phyloP scores from a whole-genome alignment of 2,113 vertebrate genomes.

The Eulemur rufifrons region DNA sequence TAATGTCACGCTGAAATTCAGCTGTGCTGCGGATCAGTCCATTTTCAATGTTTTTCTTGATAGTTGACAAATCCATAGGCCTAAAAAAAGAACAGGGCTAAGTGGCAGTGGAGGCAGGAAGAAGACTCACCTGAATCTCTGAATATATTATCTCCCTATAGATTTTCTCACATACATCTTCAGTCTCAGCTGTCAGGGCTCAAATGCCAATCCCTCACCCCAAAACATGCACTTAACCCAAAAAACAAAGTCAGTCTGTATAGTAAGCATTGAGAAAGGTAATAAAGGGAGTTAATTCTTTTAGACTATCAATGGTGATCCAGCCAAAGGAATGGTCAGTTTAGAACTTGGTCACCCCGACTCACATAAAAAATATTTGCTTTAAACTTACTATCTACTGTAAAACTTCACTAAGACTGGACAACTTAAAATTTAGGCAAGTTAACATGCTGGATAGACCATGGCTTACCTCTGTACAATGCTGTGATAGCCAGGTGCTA shows the following conservation, averaged over 20 bases:
- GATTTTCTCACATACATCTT: neutral
- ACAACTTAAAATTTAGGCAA: neutral
- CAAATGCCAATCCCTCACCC: neutral
- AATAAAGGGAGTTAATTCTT: neutral
- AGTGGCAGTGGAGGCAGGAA: neutral
- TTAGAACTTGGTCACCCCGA: neutral
- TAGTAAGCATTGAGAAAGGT: neutral
- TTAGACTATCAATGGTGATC: neutral
- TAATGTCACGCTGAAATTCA: constrained; percentile 99
- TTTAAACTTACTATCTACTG: constrained; percentile 25
- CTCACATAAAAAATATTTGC: neutral
- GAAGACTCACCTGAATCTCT: neutral
- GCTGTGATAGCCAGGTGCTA: constrained; percentile 98
- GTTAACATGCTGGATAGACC: neutral
- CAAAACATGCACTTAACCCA: constrained; percentile 17
- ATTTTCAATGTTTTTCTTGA: constrained; percentile 99
- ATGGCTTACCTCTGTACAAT: constrained; percentile 96
- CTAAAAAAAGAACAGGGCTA: constrained; percentile 79
- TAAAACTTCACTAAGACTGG: constrained; percentile 20
- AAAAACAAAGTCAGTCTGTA: neutral
- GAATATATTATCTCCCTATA: neutral
- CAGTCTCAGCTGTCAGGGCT: neutral
- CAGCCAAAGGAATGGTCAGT: neutral
- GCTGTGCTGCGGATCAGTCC: constrained; percentile 98
- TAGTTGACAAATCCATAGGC: constrained; percentile 99